These are phyloP conservation scores for Plutella xylostella DNA, from an alignment of 2,888 invertebrate species.

Conservation along the genomic window DNA sequence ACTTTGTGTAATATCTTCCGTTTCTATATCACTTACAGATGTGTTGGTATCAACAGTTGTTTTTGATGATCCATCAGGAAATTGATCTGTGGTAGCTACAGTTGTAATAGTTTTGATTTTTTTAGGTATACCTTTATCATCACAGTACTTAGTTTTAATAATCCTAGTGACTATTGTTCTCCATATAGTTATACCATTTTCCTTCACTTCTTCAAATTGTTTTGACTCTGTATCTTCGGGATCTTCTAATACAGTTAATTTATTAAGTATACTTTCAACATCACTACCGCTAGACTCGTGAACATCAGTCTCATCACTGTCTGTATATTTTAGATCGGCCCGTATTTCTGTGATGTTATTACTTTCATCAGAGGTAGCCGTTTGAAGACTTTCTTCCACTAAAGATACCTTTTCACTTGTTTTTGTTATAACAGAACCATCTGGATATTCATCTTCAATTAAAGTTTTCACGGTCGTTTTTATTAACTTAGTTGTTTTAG, in stretches of 20 bases:
- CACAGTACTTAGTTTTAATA: conserved; percentile 36
- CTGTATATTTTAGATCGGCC: not conserved
- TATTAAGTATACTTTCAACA: conserved; percentile 27
- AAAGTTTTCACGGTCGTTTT: conserved; percentile 19
- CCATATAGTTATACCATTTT: conserved; percentile 30
- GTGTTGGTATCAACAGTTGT: conserved; percentile 46
- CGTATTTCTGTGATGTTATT: conserved; percentile 18
- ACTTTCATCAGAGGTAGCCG: conserved; percentile 15
- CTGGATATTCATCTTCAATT: conserved; percentile 19
- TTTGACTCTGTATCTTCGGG: conserved; percentile 31
- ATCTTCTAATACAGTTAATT: conserved; percentile 25
- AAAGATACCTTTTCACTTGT: conserved; percentile 20
- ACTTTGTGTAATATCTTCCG: conserved; percentile 21
- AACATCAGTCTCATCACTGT: conserved; percentile 18
- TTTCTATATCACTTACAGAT: conserved; percentile 38
- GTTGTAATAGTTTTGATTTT: conserved; percentile 44
- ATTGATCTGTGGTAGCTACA: conserved; percentile 44
- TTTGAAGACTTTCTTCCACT: conserved; percentile 28
- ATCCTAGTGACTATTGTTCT: conserved; percentile 37
- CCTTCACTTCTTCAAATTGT: conserved; percentile 29
- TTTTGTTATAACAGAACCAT: conserved; percentile 17
- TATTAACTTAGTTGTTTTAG: conserved; percentile 14
- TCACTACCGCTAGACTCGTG: conserved; percentile 17
- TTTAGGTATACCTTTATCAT: conserved; percentile 25
- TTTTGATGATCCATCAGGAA: conserved; percentile 44